Base-by-base conservation (phyloP, 1,140 invertebrate genomes). In the Bombus consobrinus region DNA sequence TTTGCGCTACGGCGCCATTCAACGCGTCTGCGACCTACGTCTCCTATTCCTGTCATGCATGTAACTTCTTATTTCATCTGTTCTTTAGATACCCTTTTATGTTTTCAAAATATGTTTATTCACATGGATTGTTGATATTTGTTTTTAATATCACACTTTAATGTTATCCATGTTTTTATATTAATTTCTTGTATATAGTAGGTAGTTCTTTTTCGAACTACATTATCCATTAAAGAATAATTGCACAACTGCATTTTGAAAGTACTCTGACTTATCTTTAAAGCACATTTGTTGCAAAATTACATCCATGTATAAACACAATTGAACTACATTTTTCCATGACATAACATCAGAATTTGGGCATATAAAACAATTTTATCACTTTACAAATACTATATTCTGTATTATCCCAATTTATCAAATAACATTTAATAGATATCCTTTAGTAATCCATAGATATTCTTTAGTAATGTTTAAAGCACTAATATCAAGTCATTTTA, bases 1-100 rank as follows among this genome's bases (percentile, higher is more conserved):
- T 95, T 95, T 91, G 95, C 94, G 92, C 93, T 95, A 92, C 95
- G 94, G 93, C 94, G 94, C 94, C 94, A 95, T 93, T 95, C 94
- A 93, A 95, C 95, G 92, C 94, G 94, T 94, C 94, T 95, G 91
- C 94, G 95, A 92, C 94, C 94, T 89, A 95, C 92, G 93, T 94
- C 93, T 93, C 95, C 94, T 92, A 92, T 93, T 92, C 94, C 94
- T 94, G 94, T 95, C 95, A 95, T 95, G 94, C 95, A 95, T 95
- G 92, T 94, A 95, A 92, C 91, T 95, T 95, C 90, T 88, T 92
- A 87, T 90, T 91, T 92, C 87, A 89, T 86, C 77, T 64, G 22
- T 84, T 71, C 53, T 66, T 89, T 62, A 80, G 66, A 71, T 79
- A 79, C 32, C 77, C 28, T 71, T 47, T 84, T 41, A 66, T 72